phyloP scores from a whole-genome alignment of 92 coral and sea anemone genomes.

The Zoanthus gigantus region DNA sequence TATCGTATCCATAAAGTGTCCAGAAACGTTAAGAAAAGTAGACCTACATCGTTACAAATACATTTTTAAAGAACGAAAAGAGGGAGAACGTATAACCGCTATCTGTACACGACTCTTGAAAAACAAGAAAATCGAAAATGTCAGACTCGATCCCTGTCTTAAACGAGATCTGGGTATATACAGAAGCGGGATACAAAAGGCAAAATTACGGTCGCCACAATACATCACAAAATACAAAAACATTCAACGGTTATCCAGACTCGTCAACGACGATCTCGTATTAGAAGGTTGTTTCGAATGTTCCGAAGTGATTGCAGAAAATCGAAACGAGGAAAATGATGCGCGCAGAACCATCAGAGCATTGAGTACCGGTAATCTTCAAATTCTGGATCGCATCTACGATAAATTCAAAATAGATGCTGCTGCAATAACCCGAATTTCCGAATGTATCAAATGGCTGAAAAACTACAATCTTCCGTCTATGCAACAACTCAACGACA shows the following conservation, averaged over 20 bases:
- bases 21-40: neutral
- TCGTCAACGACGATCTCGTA: neutral
- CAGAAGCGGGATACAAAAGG: neutral
- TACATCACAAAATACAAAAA: neutral
- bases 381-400: neutral
- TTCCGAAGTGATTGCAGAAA: neutral
- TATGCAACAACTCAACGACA: neutral
- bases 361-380: neutral
- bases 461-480: neutral
- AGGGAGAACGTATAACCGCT: neutral
- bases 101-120: neutral
- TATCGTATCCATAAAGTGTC: neutral
- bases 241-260: neutral
- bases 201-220: neutral
- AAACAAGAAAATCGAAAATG: neutral
- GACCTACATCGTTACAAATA: neutral
- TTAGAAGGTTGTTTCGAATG: neutral
- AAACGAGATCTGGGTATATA: constrained; percentile 1
- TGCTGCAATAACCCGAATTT: neutral
- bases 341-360: neutral
- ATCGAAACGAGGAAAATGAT: neutral
- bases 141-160: neutral
- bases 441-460: neutral
- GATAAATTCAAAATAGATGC: neutral
- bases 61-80: neutral